Evolutionary conservation across 2,888 invertebrate species (phyloP), one percentile per base, ranked within the genome.

Genomic region (Meloe dianella): DNA sequence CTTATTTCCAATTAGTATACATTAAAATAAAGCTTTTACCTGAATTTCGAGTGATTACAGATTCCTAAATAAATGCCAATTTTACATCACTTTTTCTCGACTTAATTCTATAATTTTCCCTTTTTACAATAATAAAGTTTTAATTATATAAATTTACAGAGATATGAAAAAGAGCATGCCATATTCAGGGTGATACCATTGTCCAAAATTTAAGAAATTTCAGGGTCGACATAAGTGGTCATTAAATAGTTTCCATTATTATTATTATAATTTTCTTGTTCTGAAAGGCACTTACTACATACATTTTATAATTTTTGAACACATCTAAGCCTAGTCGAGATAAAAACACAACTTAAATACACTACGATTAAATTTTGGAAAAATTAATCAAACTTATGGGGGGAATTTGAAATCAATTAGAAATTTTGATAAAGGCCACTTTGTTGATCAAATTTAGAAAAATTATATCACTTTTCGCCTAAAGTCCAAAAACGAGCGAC

Each of bases 201-300:
- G 80, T 77, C 57, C 74, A 76, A 81, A 78, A 81, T 79, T 81
- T 81, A 81, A 78, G 78, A 79, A 38, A 79, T 79, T 77, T 80
- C 78, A n/a, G n/a, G n/a, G n/a, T n/a, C n/a, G n/a, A n/a, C 83
- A 81, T 81, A 83, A 83, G 82, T 88, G 88, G 87, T 88, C 89
- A 88, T 22, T 87, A 88, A 86, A 38, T 38, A 38, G 14, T 14
- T 38, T 38, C 38, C n/a, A n/a, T n/a, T n/a, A n/a, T n/a, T n/a
- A n/a, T n/a, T 47, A 20, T 17, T 47, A 47, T 20, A 38, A 32
- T 10, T 32, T 9, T 38, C 14, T 38, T 7, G 17, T 47, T 87
- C 87, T 91, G 90, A 90, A 91, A 91, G 91, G 91, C 91, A 91
- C 91, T 91, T 91, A 89, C 90, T 90, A 91, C 90, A 88, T 85